Evolutionary conservation across 35 echinoderm and acorn worm genomes (phyloP).

Genomic region (Lytechinus pictus): DNA sequence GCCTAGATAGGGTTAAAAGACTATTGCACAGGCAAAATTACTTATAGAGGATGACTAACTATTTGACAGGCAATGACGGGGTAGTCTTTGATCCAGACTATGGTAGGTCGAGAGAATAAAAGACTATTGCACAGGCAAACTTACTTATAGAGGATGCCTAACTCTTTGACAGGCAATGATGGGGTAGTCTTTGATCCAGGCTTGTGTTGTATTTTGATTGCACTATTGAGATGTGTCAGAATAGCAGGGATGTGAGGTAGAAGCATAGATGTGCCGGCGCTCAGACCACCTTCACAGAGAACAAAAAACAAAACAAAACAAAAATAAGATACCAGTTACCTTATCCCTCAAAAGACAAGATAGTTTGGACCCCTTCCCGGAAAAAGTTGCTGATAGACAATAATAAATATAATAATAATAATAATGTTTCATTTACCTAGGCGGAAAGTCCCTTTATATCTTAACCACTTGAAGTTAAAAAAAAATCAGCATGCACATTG

Average conservation of each 20-base stretch:
- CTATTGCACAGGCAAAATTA: conserved; percentile 46
- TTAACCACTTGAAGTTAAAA: too few relatives aligned
- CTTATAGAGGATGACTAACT: conserved; percentile 89
- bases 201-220: conserved; percentile 43
- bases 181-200: conserved; percentile 18
- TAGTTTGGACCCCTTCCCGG: too few relatives aligned
- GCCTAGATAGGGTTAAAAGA: too few relatives aligned
- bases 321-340: too few relatives aligned
- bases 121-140: neutral
- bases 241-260: conserved; percentile 74
- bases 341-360: too few relatives aligned
- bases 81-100: neutral
- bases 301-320: neutral
- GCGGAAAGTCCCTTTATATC: too few relatives aligned
- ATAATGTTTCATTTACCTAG: too few relatives aligned
- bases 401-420: too few relatives aligned
- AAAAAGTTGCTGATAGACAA: too few relatives aligned
- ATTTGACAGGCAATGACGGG: conserved; percentile 72
- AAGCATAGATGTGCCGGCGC: conserved; percentile 67
- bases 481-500: too few relatives aligned
- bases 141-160: conserved; percentile 91
- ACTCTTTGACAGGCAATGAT: conserved; percentile 82
- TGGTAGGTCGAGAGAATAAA: neutral
- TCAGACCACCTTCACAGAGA: neutral
- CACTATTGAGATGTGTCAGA: conserved; percentile 64